phyloP scores from a whole-genome alignment of 1,140 invertebrate genomes.

The Conus betulinus region DNA sequence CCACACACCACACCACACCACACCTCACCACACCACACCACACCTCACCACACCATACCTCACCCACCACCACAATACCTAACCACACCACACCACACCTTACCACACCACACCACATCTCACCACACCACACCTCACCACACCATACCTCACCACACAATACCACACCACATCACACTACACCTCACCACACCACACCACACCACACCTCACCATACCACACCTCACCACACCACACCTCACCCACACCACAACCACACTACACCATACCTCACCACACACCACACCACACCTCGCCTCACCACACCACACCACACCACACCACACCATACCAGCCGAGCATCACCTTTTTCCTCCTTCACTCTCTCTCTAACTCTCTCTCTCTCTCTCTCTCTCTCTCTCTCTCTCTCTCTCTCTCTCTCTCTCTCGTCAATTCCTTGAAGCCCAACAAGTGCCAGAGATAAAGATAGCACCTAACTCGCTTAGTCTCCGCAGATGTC shows the following conservation, averaged over 20 bases:
- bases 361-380: slow-evolving; percentile 50
- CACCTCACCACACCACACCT: too few species aligned
- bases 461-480: not conserved
- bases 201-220: too few species aligned
- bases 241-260: too few species aligned
- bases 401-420: slow-evolving; percentile 56
- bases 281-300: too few species aligned
- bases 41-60: too few species aligned
- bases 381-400: slow-evolving; percentile 51
- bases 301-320: not conserved
- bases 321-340: too few species aligned
- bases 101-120: too few species aligned
- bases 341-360: not conserved
- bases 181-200: too few species aligned
- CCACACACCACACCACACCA: too few species aligned
- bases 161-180: not conserved
- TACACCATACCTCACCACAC: too few species aligned
- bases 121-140: too few species aligned
- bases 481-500: not conserved
- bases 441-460: not conserved
- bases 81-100: not conserved
- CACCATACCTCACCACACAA: not conserved
- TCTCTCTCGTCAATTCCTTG: slow-evolving; percentile 37
- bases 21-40: not conserved
- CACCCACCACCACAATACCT: slow-evolving; percentile 28